These are phyloP conservation scores for Danio jaintianensis DNA, from an alignment of 2,797 vertebrate genomes.

Conservation along the genomic window DNA sequence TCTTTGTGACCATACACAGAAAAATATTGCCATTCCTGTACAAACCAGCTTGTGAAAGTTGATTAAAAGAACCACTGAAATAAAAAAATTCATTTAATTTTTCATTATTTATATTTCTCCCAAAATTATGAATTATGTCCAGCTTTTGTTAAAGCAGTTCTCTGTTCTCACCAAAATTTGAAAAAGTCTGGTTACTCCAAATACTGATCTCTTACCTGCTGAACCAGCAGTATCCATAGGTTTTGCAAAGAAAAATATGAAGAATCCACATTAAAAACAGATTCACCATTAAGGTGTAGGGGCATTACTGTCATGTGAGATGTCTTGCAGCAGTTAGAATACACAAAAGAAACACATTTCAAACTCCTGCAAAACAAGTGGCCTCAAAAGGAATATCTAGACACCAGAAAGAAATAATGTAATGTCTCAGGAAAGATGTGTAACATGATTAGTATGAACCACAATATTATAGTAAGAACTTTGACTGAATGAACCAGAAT, in stretches of 20 bases:
- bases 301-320: not conserved
- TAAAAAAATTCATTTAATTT: no score
- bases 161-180: not conserved
- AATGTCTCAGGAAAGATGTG: not conserved
- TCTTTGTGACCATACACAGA: not conserved
- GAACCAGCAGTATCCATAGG: not conserved
- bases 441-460: not conserved
- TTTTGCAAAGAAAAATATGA: not conserved
- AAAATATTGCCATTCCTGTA: not conserved
- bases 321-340: not conserved
- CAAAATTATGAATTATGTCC: not conserved
- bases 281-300: not conserved
- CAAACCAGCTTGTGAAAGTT: not conserved
- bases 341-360: not conserved
- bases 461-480: not conserved
- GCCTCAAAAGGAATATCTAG: not conserved
- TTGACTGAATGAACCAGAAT: not conserved
- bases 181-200: not conserved
- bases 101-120: no score
- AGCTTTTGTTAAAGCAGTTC: not conserved
- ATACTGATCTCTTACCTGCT: not conserved
- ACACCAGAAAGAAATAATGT: not conserved
- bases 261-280: not conserved
- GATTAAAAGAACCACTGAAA: slow-evolving; percentile 1
- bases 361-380: not conserved